Conservation (phyloP, 1,140 invertebrate species). For the Pseudomyrmex concolor region DNA sequence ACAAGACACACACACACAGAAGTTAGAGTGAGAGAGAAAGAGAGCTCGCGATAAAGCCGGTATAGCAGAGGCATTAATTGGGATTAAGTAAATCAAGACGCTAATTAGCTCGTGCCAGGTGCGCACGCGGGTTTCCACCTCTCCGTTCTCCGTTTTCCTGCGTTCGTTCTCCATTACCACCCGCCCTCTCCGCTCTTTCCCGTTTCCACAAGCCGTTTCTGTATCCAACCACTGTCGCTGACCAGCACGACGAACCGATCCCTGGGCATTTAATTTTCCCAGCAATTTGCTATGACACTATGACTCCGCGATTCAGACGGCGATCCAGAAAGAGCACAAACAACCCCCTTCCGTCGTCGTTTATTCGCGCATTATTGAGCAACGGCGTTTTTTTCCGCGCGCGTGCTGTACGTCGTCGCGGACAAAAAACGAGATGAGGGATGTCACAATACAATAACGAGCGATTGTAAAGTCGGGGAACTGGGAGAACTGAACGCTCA, state of each 20-base stretch:
- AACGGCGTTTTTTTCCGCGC: conserved; percentile 1
- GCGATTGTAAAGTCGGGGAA: background rate
- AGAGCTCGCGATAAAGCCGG: conserved; percentile 58
- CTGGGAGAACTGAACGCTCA: background rate
- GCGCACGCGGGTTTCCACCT: conserved; percentile 47
- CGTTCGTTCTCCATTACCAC: background rate
- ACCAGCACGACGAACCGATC: conserved; percentile 52
- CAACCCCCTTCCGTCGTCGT: background rate
- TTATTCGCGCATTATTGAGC: conserved; percentile 51
- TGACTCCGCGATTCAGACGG: conserved; percentile 47
- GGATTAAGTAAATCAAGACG: conserved; percentile 86
- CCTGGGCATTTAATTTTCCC: conserved; percentile 80
- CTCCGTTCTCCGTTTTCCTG: conserved; percentile 56
- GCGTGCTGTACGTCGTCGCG: background rate
- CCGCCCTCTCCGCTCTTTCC: background rate
- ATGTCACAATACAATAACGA: background rate
- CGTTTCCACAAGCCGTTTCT: background rate
- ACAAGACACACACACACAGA: conserved; percentile 52
- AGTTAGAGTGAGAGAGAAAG: conserved; percentile 6
- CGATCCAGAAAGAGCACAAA: conserved; percentile 7
- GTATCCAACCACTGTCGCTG: conserved; percentile 6
- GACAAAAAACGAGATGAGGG: background rate
- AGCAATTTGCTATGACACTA: conserved; percentile 77
- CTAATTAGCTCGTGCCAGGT: conserved; percentile 80
- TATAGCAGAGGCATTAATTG: conserved; percentile 83